Evolutionary conservation across 1,140 invertebrate genomes (phyloP), one percentile per base, ranked within the genome.

Genomic region (Luehdorfia chinensis): DNA sequence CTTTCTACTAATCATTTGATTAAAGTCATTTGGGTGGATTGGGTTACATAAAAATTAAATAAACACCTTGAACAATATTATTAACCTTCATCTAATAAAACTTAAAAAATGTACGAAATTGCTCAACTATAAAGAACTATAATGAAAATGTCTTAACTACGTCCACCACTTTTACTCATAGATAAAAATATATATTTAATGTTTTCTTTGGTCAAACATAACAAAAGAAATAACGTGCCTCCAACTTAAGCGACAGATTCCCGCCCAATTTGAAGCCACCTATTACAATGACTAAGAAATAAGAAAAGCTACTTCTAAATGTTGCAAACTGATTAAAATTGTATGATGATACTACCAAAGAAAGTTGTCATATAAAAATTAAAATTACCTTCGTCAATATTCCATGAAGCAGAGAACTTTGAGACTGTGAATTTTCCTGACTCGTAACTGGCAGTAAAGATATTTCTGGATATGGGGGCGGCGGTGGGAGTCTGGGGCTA

Each of bases 381-480:
- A 11, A 15, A 27, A 27, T 41, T 84, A 90, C 89, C 83, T 92
- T 94, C 0, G 92, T 94, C 9, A 94, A 81, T 51, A 94, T 94
- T 12, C 92, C 92, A 62, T 94, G 93, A 1, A 94, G 87, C 16
- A 94, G 75, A 0, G 93, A 94, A 59, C 91, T 91, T 43, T 87
- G 87, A 50, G 78, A 13, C 62, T 77, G 28, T 4, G 46, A 16
- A 50, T 55, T 50, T 28, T 81, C 68, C 73, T 88, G 64, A 76
- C 87, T 30, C 55, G 75, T 39, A 41, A 94, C 93, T 1, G 93
- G 93, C 69, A 94, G 90, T 6, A 94, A 81, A 1, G 93, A 94
- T 15, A 94, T 93, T 71, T 94, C 93, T 0, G 93, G 93, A 81
- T 93, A 94, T 33, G 92, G 92, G 23, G 92, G 91, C 1, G 91